Base-by-base conservation (phyloP, 2,113 vertebrate species). In the Aegypius monachus region DNA sequence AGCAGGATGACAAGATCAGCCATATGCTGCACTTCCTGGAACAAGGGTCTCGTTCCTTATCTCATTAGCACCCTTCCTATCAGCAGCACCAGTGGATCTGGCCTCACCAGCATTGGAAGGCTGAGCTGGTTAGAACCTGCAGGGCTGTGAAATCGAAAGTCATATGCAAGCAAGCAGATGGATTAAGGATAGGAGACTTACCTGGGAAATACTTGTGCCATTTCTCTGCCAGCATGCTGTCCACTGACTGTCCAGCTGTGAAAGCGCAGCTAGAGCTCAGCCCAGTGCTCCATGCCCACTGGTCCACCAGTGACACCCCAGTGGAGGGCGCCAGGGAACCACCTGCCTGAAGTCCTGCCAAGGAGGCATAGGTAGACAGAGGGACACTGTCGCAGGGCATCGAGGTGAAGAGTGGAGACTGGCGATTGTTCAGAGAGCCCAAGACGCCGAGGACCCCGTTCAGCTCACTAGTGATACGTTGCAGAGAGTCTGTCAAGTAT, bases 141-240 rank as follows among this genome's bases (percentile, higher is more conserved):
- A 31, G 58, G n/a, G 55, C 53, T 50, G 40, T 2, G 38, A 16
- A 40, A 50, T 0, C 32, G 3, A 1, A 10, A 43, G 59, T 0
- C 9, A 0, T 0, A 45, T 38, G 47, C 45, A 50, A 59, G 52
- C 17, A 12, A 38, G 55, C 34, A 75, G 80, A 22, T 5, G 43
- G 45, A 9, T 1, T 3, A 6, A 10, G 34, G 61, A 6, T 1
- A 21, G 45, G 21, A 31, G 42, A 42, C 98, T 65, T 74, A 99
- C 99, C 97, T 62, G 99, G 98, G 83, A 99, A 99, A 72, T 99
- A 99, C 78, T 97, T 99, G 95, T 12, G 98, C 98, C 98, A 99
- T 15, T 98, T 98, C 92, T 98, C 98, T 88, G 95, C 66, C 85
- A 99, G 89, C 38, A 98, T 66, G 59, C 94, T 97, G 2, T 98